These are phyloP conservation scores for Notarius quadriscutis DNA, from an alignment of 2,113 vertebrate genomes.

Conservation along the genomic window DNA sequence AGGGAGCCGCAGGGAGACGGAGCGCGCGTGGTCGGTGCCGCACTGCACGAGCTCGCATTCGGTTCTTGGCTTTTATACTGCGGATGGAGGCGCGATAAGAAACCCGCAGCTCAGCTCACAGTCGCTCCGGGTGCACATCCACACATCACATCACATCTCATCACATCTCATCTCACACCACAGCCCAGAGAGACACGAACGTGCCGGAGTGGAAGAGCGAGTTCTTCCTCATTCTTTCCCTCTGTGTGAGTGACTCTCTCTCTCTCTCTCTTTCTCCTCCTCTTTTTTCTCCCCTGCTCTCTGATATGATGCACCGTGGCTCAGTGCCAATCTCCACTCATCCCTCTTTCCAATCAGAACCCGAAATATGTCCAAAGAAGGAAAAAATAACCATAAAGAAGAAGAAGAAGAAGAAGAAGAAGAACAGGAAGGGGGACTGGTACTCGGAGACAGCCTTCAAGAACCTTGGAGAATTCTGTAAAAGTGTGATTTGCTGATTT, in stretches of 20 bases:
- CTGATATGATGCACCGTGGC: conserved; percentile 3
- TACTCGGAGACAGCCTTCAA: background rate
- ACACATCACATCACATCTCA: conserved; percentile 63
- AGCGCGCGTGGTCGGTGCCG: conserved; percentile 35
- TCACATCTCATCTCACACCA: conserved; percentile 70
- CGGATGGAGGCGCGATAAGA: conserved; percentile 61
- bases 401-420: background rate
- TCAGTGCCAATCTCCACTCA: background rate
- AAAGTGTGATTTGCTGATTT: background rate
- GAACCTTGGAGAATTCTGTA: background rate
- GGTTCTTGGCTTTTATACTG: conserved; percentile 68
- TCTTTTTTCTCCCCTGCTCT: background rate
- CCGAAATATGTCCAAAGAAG: background rate
- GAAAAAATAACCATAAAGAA: background rate
- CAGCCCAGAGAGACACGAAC: conserved; percentile 55
- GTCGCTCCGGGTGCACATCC: conserved; percentile 53
- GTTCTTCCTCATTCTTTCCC: conserved; percentile 77
- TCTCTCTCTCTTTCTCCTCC: background rate
- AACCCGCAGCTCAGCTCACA: conserved; percentile 54
- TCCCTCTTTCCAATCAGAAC: conserved; percentile 1
- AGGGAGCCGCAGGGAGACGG: conserved; percentile 29
- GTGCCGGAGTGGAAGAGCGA: conserved; percentile 57
- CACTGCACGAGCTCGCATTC: conserved; percentile 54
- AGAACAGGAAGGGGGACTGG: background rate
- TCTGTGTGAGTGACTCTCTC: conserved; percentile 11